These are phyloP conservation scores for Bradypus variegatus DNA, from an alignment of 2,797 vertebrate genomes.

Conservation along the genomic window DNA sequence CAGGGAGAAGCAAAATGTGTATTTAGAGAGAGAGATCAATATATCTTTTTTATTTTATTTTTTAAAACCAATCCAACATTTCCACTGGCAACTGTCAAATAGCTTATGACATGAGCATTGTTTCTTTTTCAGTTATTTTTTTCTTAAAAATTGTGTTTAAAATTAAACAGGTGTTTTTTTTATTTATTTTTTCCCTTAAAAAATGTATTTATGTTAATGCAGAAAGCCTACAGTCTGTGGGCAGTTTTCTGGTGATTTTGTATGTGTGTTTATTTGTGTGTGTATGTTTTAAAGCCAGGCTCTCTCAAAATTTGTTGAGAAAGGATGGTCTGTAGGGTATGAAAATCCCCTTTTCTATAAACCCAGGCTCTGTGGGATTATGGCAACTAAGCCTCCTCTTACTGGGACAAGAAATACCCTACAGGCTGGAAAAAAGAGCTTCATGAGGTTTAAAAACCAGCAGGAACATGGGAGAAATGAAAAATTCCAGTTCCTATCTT, in stretches of 20 bases:
- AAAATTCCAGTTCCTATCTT: slow-evolving; percentile 31
- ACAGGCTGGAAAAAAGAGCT: slow-evolving; percentile 16
- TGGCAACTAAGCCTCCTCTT: not conserved
- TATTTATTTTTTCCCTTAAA: slow-evolving; percentile 36
- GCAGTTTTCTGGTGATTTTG: slow-evolving; percentile 55
- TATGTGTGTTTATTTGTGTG: not conserved
- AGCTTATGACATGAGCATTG: slow-evolving; percentile 61
- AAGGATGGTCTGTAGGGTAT: slow-evolving; percentile 15
- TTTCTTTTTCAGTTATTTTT: slow-evolving; percentile 55
- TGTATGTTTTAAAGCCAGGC: slow-evolving; percentile 48
- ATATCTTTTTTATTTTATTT: slow-evolving; percentile 73
- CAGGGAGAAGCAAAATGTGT: slow-evolving; percentile 54
- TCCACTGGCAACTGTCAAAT: slow-evolving; percentile 67
- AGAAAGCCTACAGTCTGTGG: slow-evolving; percentile 53
- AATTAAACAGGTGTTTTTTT: slow-evolving; percentile 66
- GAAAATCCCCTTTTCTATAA: slow-evolving; percentile 18
- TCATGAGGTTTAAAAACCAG: slow-evolving; percentile 44
- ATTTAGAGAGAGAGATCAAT: slow-evolving; percentile 70
- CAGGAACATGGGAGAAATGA: slow-evolving; percentile 33
- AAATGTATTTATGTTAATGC: slow-evolving; percentile 60
- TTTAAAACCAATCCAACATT: slow-evolving; percentile 72
- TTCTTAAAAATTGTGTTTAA: slow-evolving; percentile 68
- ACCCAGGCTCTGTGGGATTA: slow-evolving; percentile 17
- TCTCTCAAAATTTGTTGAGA: slow-evolving; percentile 35
- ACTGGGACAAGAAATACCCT: slow-evolving; percentile 5